Conservation (phyloP, 2,888 invertebrate species). For the Thera obeliscata region DNA sequence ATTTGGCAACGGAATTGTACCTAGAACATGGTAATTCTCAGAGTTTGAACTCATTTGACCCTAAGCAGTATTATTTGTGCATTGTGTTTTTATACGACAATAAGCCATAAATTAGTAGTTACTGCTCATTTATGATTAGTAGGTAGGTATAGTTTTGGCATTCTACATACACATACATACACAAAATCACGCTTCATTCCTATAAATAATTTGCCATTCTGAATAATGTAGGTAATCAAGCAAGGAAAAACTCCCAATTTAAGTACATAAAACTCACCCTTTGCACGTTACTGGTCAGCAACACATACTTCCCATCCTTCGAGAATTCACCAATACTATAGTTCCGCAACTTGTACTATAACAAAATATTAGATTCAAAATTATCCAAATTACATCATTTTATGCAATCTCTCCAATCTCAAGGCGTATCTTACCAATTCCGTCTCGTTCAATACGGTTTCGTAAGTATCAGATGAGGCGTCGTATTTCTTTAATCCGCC, state of each 20-base stretch:
- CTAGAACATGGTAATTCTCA: too few relatives aligned
- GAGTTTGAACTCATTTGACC: too few relatives aligned
- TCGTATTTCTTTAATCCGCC: conserved; percentile 66
- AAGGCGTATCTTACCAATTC: conserved; percentile 63
- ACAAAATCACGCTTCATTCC: too few relatives aligned
- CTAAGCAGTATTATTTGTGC: too few relatives aligned
- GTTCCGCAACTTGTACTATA: conserved; percentile 61
- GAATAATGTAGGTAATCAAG: too few relatives aligned
- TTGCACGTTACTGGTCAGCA: conserved; percentile 57
- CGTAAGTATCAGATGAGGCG: conserved; percentile 50
- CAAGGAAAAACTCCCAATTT: background rate
- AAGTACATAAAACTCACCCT: conserved; percentile 58
- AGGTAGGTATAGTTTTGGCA: too few relatives aligned
- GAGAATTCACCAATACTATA: conserved; percentile 64
- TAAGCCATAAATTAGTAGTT: too few relatives aligned
- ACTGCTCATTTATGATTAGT: too few relatives aligned
- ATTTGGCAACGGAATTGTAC: too few relatives aligned
- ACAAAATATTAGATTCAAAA: conserved; percentile 31
- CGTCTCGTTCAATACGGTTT: conserved; percentile 55
- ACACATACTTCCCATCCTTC: conserved; percentile 63
- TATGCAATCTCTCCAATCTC: conserved; percentile 31
- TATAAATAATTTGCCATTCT: too few relatives aligned
- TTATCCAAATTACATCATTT: conserved; percentile 13
- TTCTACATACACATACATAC: too few relatives aligned
- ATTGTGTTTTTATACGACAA: too few relatives aligned